Evolutionary conservation across 1,140 invertebrate genomes (phyloP), one percentile per base, ranked within the genome.

Genomic region (Kradibia gibbosae): DNA sequence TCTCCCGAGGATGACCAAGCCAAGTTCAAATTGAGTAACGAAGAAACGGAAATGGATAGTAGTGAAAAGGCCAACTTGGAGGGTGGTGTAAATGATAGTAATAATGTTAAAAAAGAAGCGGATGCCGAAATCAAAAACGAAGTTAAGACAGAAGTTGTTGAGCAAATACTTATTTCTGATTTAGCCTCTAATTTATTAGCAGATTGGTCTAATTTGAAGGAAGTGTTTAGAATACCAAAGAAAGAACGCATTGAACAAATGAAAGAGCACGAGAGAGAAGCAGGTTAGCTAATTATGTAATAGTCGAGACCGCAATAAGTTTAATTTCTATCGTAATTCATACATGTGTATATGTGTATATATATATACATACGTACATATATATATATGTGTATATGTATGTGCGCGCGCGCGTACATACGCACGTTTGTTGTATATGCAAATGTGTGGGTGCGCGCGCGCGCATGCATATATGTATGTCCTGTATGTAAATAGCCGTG

Each of bases 191-290:
- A 94, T 84, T 89, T 97, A 28, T 85, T 97, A 57, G 92, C 94
- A 28, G 92, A 94, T 65, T 98, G 97, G 97, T 93, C 94, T 7
- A 94, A 93, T 86, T 92, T 98, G 20, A 97, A 97, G 91, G 96
- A 98, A 91, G 94, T 96, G 31, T 99, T 98, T 88, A 94, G 96
- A 89, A 99, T 99, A 86, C 98, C 98, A 15, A 98, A 98, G 90
- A 98, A 98, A 85, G 96, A 98, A 87, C 93, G 97, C 70, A 95
- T 98, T 67, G 96, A 98, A 87, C 95, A 97, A 89, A 97, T 97
- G 95, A 97, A 97, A 87, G 96, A 98, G 86, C 97, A 98, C 86
- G 97, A 98, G 90, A 91, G 96, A 79, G 96, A 98, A 93, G 97
- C 96, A 78, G 94, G 93, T 91, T 85, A 84, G 85, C 82, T 78